phyloP scores from a whole-genome alignment of 2,888 invertebrate genomes.

The Chymomyza amoena region DNA sequence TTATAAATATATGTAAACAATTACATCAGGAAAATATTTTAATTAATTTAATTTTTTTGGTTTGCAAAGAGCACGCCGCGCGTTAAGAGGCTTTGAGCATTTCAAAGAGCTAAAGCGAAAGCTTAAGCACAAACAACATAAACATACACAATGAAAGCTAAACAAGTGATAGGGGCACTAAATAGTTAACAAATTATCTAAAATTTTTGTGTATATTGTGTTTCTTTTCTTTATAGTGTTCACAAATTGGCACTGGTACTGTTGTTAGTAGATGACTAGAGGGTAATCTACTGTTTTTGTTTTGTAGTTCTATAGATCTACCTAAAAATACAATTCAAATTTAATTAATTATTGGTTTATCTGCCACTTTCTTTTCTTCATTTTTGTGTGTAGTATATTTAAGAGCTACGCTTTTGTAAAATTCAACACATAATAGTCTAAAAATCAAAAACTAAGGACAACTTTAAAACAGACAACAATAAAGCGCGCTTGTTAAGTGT shows the following conservation, averaged over 20 bases:
- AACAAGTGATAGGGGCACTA: background rate
- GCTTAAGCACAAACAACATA: background rate
- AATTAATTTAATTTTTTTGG: too few species aligned
- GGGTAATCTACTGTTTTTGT: constrained; percentile 16
- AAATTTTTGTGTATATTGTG: constrained; percentile 14
- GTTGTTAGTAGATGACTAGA: constrained; percentile 23
- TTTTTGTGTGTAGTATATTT: constrained; percentile 30
- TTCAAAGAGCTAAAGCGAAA: background rate
- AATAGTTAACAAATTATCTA: background rate
- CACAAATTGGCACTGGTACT: constrained; percentile 42
- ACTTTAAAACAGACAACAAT: constrained; percentile 63
- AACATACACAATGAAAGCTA: background rate
- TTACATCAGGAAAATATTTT: background rate
- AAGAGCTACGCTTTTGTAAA: constrained; percentile 32
- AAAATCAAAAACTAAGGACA: constrained; percentile 37
- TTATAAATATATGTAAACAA: background rate
- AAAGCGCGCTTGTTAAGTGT: constrained; percentile 43
- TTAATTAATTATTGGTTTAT: constrained; percentile 30
- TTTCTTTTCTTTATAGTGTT: constrained; percentile 15
- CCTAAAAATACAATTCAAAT: constrained; percentile 18
- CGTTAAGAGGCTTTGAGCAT: background rate
- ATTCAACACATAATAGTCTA: constrained; percentile 29
- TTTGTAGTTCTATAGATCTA: constrained; percentile 17
- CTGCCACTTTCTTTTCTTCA: constrained; percentile 15
- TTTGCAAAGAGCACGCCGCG: background rate